Conservation (phyloP, 2,797 vertebrate species). For the Brotula barbata region DNA sequence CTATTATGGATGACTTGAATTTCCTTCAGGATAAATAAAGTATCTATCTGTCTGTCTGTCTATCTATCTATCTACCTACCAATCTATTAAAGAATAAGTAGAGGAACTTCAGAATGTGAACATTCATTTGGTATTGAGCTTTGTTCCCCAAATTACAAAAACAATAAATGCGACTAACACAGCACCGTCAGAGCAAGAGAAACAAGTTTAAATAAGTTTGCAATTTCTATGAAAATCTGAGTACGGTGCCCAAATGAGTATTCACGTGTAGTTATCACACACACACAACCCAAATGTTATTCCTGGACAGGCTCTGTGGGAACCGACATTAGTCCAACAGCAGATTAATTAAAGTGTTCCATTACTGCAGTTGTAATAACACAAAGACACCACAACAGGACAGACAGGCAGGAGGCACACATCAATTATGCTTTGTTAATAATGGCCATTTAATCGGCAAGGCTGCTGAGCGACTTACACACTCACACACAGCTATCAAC, state of each 20-base stretch:
- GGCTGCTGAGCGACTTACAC: conserved; percentile 54
- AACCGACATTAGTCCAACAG: conserved; percentile 61
- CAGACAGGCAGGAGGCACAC: conserved; percentile 68
- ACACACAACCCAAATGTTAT: conserved; percentile 47
- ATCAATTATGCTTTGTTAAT: conserved; percentile 68
- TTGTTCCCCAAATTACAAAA: too few relatives aligned
- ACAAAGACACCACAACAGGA: conserved; percentile 72
- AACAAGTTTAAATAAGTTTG: neutral
- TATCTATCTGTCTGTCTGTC: too few relatives aligned
- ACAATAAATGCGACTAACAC: neutral
- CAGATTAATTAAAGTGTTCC: conserved; percentile 75
- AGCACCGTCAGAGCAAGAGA: neutral
- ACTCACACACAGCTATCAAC: conserved; percentile 48
- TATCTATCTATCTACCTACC: too few relatives aligned
- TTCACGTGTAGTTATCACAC: conserved; percentile 28
- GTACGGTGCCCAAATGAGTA: conserved; percentile 37
- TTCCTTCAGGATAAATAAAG: too few relatives aligned
- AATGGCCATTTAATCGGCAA: conserved; percentile 69
- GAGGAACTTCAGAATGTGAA: too few relatives aligned
- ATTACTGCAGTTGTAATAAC: conserved; percentile 71
- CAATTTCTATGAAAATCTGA: too few relatives aligned
- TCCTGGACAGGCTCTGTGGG: conserved; percentile 66
- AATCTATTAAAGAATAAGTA: too few relatives aligned
- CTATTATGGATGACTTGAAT: too few relatives aligned
- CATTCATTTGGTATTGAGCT: too few relatives aligned